These are phyloP conservation scores for Selenia dentaria DNA, from an alignment of 2,888 invertebrate species.

Conservation along the genomic window DNA sequence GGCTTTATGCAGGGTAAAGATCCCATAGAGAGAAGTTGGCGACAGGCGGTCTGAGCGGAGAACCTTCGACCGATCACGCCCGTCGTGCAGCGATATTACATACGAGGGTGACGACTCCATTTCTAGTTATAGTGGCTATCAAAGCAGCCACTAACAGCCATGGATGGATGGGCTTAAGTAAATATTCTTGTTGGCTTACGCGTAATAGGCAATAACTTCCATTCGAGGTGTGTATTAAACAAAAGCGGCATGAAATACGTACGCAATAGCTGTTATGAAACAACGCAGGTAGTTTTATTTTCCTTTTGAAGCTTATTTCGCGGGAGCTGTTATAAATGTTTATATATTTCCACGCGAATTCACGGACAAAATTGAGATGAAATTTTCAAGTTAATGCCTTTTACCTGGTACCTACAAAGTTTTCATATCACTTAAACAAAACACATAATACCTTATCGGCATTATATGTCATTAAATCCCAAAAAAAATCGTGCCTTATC, in stretches of 20 bases:
- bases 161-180: conserved; percentile 24
- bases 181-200: conserved; percentile 22
- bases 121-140: conserved; percentile 5
- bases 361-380: no score
- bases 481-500: no score
- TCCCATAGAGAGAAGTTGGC: conserved; percentile 43
- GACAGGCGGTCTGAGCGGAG: conserved; percentile 66
- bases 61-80: conserved; percentile 25
- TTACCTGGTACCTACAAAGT: no score
- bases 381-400: no score
- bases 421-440: no score
- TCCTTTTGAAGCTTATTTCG: not conserved
- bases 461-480: no score
- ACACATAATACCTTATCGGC: no score
- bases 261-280: not conserved
- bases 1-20: no score
- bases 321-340: conserved; percentile 2
- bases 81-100: not conserved
- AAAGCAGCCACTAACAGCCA: conserved; percentile 14
- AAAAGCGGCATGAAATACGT: conserved; percentile 1
- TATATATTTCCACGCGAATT: no score
- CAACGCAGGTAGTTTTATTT: not conserved
- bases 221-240: conserved; percentile 5
- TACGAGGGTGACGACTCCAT: conserved; percentile 18
- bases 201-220: conserved; percentile 20